A percentile compares a stretch with the other conserved stretches of the same genome.
phyloP scores from a whole-genome alignment of 92 coral and sea anemone genomes.

The Palythoa grandiflora region DNA sequence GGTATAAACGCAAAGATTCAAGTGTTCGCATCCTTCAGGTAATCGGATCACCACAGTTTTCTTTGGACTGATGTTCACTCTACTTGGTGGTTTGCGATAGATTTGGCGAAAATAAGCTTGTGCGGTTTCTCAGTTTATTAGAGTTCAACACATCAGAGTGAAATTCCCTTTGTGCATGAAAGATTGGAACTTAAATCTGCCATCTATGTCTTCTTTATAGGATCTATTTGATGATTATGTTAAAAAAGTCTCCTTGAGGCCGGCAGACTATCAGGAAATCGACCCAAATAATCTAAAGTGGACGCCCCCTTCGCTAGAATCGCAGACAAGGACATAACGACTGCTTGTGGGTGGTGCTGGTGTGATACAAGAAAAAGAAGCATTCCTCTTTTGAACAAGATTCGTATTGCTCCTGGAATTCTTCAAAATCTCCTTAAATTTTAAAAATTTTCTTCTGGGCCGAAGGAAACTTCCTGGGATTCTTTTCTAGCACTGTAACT shows the following conservation, averaged over 20 bases:
- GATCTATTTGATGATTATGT: conserved; percentile 89
- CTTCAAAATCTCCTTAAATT: no score
- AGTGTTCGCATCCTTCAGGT: background rate
- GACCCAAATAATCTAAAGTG: conserved; percentile 88
- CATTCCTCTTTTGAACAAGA: no score
- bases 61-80: no score
- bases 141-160: background rate
- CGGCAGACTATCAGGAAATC: conserved; percentile 83
- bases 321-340: conserved; percentile 19
- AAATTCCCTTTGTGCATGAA: background rate
- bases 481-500: no score
- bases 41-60: background rate
- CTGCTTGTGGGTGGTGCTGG: background rate
- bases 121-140: background rate
- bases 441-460: no score
- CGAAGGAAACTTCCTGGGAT: no score
- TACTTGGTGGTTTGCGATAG: background rate
- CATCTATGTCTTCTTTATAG: conserved; percentile 43
- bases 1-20: no score
- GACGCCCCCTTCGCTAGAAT: conserved; percentile 66
- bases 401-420: no score
- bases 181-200: background rate
- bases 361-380: background rate
- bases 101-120: background rate
- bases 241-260: conserved; percentile 81